These are phyloP conservation scores for Vidua macroura DNA, from an alignment of 2,113 vertebrate species.

Conservation along the genomic window DNA sequence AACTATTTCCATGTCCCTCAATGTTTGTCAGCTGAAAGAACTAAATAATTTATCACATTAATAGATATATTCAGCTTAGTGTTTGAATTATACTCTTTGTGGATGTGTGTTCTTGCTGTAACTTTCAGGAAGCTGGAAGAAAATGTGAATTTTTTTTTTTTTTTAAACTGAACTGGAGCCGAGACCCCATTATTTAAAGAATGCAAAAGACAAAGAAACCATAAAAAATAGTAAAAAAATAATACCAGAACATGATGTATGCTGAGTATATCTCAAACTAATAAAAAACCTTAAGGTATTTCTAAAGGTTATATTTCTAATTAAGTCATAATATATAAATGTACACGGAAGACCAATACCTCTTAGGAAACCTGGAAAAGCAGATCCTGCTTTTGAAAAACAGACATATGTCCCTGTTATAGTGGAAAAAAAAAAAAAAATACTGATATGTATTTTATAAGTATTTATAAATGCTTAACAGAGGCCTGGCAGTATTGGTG, in stretches of 20 bases:
- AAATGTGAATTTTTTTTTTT: not conserved
- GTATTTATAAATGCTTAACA: not conserved
- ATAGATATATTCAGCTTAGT: not conserved
- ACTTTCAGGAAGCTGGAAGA: not conserved
- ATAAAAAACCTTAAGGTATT: not conserved
- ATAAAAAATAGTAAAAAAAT: not conserved
- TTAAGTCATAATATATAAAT: not conserved
- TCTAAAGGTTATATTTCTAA: not conserved
- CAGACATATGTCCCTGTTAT: not conserved
- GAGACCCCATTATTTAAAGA: not conserved
- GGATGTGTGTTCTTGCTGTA: not conserved
- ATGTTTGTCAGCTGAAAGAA: not conserved
- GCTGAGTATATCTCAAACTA: not conserved
- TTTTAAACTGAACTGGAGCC: rapidly evolving
- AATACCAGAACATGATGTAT: not conserved
- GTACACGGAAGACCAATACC: not conserved
- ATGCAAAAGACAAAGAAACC: not conserved
- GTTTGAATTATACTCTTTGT: not conserved
- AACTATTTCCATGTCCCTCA: not conserved
- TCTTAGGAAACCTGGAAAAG: not conserved
- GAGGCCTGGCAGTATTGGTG: not conserved
- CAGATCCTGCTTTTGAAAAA: not conserved
- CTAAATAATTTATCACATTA: not conserved
- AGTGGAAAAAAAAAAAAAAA: not conserved
- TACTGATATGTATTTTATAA: not conserved